A percentile compares a stretch with the other conserved stretches of the same genome.
Evolutionary conservation across 1,140 invertebrate genomes (phyloP).

Genomic region (Dendrolimus kikuchii): DNA sequence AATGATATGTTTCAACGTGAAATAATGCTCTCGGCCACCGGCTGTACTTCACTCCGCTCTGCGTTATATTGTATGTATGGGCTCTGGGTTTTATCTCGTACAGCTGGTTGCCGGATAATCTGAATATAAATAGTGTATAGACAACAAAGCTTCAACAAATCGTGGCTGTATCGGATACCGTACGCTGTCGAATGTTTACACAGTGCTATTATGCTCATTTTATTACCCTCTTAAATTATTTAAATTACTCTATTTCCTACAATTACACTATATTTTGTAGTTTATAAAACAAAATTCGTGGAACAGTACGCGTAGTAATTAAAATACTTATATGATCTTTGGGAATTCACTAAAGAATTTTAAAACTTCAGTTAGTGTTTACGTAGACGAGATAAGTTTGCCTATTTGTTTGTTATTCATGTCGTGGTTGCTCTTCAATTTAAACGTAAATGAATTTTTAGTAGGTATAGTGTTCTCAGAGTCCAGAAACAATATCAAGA

Average conservation of each 20-base stretch:
- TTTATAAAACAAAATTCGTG: too few species aligned
- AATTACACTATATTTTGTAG: too few species aligned
- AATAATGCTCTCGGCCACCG: conserved; percentile 43
- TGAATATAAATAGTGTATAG: conserved; percentile 58
- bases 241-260: conserved; percentile 15
- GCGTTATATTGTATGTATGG: conserved; percentile 57
- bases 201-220: conserved; percentile 4
- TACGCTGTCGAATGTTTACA: conserved; percentile 30
- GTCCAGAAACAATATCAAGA: too few species aligned
- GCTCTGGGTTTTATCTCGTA: conserved; percentile 51
- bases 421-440: too few species aligned
- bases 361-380: too few species aligned
- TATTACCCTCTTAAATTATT: conserved; percentile 13
- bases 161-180: conserved; percentile 24
- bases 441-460: too few species aligned
- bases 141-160: conserved; percentile 55
- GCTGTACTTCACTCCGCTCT: conserved; percentile 44
- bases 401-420: too few species aligned
- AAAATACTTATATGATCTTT: too few species aligned
- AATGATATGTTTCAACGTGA: conserved; percentile 63
- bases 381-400: too few species aligned
- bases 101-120: conserved; percentile 64
- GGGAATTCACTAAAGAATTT: too few species aligned
- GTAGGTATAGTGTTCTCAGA: too few species aligned
- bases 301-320: too few species aligned